Conservation (phyloP, 2,113 vertebrate genomes). For the Agapornis roseicollis region DNA sequence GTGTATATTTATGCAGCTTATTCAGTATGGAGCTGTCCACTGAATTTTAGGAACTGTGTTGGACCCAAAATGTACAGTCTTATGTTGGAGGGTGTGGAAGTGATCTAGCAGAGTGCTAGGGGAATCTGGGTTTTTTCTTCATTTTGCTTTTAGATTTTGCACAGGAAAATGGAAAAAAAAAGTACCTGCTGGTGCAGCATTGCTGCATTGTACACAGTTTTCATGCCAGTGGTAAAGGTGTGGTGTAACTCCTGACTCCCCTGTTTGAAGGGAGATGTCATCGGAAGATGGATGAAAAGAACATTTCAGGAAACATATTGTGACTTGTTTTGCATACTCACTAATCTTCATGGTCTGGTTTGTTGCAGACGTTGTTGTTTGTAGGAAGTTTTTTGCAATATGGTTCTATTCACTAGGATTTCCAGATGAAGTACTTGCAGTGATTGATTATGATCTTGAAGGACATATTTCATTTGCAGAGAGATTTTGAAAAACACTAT, state of each 20-base stretch:
- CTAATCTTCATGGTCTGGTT: neutral
- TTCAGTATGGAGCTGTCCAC: neutral
- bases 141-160: neutral
- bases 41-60: neutral
- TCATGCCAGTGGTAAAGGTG: neutral
- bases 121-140: neutral
- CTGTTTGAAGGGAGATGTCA: neutral
- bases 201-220: neutral
- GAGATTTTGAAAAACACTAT: slow-evolving; percentile 1
- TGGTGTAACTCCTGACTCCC: neutral
- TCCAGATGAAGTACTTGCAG: slow-evolving; percentile 29
- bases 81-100: neutral
- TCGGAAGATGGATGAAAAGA: neutral
- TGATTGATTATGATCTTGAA: slow-evolving; percentile 23
- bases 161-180: neutral
- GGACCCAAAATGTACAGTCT: neutral
- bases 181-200: neutral
- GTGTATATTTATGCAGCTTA: neutral
- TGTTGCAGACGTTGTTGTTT: neutral
- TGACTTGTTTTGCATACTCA: neutral
- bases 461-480: neutral
- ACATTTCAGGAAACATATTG: neutral
- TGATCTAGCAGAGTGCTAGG: neutral
- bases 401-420: neutral
- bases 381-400: neutral